Percentiles rank a stretch among this genome's conserved stretches.
These are phyloP conservation scores for Lucilia cuprina DNA, from an alignment of 1,140 invertebrate species.

Conservation along the genomic window DNA sequence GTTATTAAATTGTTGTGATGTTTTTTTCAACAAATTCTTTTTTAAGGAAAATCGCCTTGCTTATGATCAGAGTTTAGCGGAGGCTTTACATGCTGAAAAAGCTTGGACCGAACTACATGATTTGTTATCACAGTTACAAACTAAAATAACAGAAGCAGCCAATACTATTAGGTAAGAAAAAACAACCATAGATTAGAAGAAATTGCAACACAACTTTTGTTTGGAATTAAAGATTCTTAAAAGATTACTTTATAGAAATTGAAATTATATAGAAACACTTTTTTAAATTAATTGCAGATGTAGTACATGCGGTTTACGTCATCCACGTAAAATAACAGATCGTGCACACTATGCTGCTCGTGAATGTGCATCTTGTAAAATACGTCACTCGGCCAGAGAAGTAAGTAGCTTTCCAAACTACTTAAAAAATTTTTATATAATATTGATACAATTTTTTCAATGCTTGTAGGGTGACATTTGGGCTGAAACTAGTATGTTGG, in stretches of 20 bases:
- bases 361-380: constrained; percentile 88
- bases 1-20: neutral
- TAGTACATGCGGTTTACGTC: constrained; percentile 89
- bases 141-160: constrained; percentile 92
- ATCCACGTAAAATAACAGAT: constrained; percentile 83
- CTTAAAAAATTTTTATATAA: too few species aligned
- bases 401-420: constrained; percentile 62
- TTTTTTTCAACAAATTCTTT: neutral
- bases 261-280: too few species aligned
- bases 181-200: too few species aligned
- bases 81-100: constrained; percentile 81
- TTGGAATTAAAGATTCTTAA: too few species aligned
- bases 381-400: constrained; percentile 89
- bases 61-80: constrained; percentile 74
- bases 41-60: constrained; percentile 77
- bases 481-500: constrained; percentile 89
- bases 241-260: too few species aligned
- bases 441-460: too few species aligned
- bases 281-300: constrained; percentile 65
- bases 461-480: constrained; percentile 86
- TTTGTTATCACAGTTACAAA: constrained; percentile 83
- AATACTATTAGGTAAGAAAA: constrained; percentile 76
- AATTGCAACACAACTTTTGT: too few species aligned
- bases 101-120: constrained; percentile 84
- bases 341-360: constrained; percentile 88